Percentiles rank a stretch among this genome's conserved stretches.
phyloP scores from a whole-genome alignment of 2,888 invertebrate species.

The Eilema sororculum region DNA sequence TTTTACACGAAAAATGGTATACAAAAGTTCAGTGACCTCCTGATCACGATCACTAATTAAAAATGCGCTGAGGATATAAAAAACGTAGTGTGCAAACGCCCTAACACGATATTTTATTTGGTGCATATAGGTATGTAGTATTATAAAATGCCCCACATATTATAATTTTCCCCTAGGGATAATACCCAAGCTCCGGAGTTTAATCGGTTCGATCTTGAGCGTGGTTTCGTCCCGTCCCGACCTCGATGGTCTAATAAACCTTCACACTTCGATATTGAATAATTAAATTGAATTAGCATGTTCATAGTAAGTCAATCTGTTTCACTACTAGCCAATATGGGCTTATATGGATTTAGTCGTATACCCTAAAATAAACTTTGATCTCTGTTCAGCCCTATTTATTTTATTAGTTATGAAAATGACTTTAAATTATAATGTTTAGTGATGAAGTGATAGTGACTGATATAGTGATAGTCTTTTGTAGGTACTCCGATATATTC shows the following conservation, averaged over 20 bases:
- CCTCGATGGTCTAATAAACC: conserved; percentile 6
- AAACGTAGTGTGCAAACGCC: too few relatives aligned
- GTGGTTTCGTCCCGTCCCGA: neutral
- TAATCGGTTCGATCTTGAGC: conserved; percentile 12
- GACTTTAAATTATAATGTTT: too few relatives aligned
- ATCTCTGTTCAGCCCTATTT: neutral
- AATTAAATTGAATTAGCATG: conserved; percentile 13
- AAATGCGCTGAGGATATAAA: too few relatives aligned
- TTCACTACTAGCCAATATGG: neutral
- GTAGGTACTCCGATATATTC: too few relatives aligned
- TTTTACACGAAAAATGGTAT: too few relatives aligned
- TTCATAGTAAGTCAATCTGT: conserved; percentile 5
- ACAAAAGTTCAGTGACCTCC: too few relatives aligned
- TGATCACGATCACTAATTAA: too few relatives aligned
- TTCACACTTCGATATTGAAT: conserved; percentile 3
- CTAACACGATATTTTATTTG: too few relatives aligned
- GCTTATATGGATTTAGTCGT: neutral
- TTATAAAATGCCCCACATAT: neutral
- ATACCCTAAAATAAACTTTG: neutral
- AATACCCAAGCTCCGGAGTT: neutral
- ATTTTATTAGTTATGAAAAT: neutral
- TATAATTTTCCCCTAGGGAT: neutral
- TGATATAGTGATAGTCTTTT: too few relatives aligned
- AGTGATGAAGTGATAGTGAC: too few relatives aligned
- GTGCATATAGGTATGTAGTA: neutral